These are phyloP conservation scores for Dendronephthya gigantea DNA, from an alignment of 64 coral and sea anemone genomes.

Conservation along the genomic window DNA sequence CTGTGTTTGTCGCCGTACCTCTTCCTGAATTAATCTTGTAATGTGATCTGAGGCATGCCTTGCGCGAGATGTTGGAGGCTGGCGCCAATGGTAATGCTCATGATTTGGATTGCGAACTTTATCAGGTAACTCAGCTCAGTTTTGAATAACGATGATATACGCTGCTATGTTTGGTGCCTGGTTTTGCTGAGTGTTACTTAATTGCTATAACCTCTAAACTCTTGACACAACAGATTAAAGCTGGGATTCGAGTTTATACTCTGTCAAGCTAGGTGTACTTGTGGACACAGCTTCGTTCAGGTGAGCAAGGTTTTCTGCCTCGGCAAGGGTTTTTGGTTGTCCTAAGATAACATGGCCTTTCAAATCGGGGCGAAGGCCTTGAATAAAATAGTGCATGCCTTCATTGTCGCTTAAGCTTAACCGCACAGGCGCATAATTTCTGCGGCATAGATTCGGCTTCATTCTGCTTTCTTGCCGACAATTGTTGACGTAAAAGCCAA, in stretches of 20 bases:
- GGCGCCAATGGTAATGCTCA: background rate
- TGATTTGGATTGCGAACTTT: background rate
- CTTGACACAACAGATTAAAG: background rate
- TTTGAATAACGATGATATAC: background rate
- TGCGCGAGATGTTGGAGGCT: too few species aligned
- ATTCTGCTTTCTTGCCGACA: too few species aligned
- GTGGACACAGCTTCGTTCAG: background rate
- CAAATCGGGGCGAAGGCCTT: background rate
- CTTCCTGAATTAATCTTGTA: background rate
- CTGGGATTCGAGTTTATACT: background rate
- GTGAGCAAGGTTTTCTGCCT: slow-evolving; percentile 5
- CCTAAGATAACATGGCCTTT: background rate
- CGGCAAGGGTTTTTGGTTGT: background rate
- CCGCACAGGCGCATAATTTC: too few species aligned
- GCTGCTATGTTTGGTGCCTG: background rate
- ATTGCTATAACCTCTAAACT: background rate
- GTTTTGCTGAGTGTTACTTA: background rate
- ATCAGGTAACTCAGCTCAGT: background rate
- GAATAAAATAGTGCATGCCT: background rate
- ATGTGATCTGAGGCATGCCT: background rate
- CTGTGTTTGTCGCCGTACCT: background rate
- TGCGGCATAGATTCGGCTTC: too few species aligned
- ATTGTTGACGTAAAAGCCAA: too few species aligned
- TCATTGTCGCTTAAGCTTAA: background rate
- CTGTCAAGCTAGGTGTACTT: background rate